Conservation (phyloP, 2,113 vertebrate genomes). For the Abramis brama region DNA sequence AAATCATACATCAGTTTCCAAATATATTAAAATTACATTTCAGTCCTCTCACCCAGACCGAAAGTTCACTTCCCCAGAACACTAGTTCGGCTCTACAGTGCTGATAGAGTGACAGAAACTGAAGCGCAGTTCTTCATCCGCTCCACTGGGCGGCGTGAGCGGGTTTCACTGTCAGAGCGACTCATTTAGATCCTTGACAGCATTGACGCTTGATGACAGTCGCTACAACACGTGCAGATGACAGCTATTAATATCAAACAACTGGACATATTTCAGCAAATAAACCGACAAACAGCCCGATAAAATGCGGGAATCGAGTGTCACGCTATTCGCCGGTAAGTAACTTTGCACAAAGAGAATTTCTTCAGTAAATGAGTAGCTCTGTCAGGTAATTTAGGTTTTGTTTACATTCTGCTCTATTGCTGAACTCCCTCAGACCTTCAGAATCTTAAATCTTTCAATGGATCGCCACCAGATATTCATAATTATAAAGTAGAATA, state of each 20-base stretch:
- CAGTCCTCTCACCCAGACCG: too few relatives aligned
- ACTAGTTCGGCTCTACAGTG: too few relatives aligned
- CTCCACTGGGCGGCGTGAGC: background rate
- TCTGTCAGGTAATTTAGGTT: too few relatives aligned
- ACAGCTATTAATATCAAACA: background rate
- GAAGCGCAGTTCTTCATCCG: background rate
- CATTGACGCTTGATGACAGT: background rate
- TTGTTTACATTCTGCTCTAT: too few relatives aligned
- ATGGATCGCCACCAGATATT: background rate
- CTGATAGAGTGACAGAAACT: too few relatives aligned
- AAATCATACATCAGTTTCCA: too few relatives aligned
- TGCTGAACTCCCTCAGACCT: too few relatives aligned
- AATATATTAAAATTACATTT: too few relatives aligned
- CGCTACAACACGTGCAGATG: background rate
- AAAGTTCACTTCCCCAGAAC: too few relatives aligned
- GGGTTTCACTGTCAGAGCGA: background rate
- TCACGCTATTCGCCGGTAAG: background rate
- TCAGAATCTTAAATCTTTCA: too few relatives aligned
- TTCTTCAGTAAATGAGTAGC: background rate
- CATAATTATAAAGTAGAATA: background rate
- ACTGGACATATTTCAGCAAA: background rate
- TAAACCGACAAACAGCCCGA: background rate
- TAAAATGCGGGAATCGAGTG: background rate
- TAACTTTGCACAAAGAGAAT: background rate
- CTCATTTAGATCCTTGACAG: background rate